Conservation (phyloP, 2,888 invertebrate species). For the Microctonus aethiopoides region DNA sequence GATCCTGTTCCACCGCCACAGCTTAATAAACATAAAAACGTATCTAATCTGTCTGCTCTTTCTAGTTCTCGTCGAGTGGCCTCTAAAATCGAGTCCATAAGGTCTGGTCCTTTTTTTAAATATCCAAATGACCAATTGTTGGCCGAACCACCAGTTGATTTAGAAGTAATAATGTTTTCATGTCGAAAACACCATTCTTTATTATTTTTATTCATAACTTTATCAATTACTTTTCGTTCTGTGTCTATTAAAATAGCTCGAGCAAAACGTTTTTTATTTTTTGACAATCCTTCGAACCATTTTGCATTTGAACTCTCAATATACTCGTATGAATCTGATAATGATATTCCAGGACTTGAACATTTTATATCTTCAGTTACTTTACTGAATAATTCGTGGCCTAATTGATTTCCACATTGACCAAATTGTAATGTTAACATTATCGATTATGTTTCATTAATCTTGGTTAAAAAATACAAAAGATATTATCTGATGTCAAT, state of each 20-base stretch:
- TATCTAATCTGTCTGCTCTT: slow-evolving; percentile 64
- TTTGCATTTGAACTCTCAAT: slow-evolving; percentile 58
- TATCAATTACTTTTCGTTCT: slow-evolving; percentile 67
- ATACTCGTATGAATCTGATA: slow-evolving; percentile 58
- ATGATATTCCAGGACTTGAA: slow-evolving; percentile 50
- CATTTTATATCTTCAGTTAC: slow-evolving; percentile 64
- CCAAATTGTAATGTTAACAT: slow-evolving; percentile 69
- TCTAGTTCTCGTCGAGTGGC: slow-evolving; percentile 66
- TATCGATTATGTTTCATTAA: too few species aligned
- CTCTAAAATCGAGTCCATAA: slow-evolving; percentile 63
- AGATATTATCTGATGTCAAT: too few species aligned
- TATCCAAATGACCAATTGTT: slow-evolving; percentile 72
- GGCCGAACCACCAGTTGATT: slow-evolving; percentile 67
- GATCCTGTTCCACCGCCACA: slow-evolving; percentile 71
- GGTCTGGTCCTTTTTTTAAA: slow-evolving; percentile 61
- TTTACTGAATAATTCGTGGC: slow-evolving; percentile 66
- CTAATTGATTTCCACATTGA: slow-evolving; percentile 71
- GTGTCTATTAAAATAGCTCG: slow-evolving; percentile 69
- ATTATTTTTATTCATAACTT: slow-evolving; percentile 50
- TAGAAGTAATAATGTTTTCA: slow-evolving; percentile 64
- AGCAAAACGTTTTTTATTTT: slow-evolving; percentile 61
- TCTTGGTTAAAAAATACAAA: too few species aligned
- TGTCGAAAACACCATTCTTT: slow-evolving; percentile 62
- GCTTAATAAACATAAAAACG: slow-evolving; percentile 67
- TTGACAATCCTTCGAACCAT: slow-evolving; percentile 66